Conservation (phyloP, 1,140 invertebrate species). For the Condylostylus longicornis region DNA sequence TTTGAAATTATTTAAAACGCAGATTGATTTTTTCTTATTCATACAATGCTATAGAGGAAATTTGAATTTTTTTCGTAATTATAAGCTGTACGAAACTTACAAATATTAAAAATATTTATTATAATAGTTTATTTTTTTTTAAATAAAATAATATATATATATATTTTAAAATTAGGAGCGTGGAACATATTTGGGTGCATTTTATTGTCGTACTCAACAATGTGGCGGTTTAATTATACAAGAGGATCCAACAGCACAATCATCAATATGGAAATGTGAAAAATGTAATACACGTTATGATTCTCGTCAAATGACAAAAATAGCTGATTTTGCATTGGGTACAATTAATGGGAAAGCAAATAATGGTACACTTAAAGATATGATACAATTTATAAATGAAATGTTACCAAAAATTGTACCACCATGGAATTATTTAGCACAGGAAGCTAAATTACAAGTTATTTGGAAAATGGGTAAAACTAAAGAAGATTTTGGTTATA, state of each 20-base stretch:
- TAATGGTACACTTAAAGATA: slow-evolving; percentile 21
- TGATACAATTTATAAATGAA: slow-evolving; percentile 26
- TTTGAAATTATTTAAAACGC: background rate
- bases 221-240: slow-evolving; percentile 26
- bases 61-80: too few relatives aligned
- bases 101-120: too few relatives aligned
- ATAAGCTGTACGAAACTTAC: too few relatives aligned
- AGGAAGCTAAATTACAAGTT: slow-evolving; percentile 26
- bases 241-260: slow-evolving; percentile 22
- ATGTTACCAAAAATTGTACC: slow-evolving; percentile 26
- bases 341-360: slow-evolving; percentile 27
- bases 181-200: slow-evolving; percentile 22
- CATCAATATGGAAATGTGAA: slow-evolving; percentile 28
- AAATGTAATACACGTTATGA: slow-evolving; percentile 27
- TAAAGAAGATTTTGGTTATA: slow-evolving; percentile 21
- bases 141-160: background rate
- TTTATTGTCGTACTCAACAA: slow-evolving; percentile 26
- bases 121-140: too few relatives aligned
- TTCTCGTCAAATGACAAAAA: slow-evolving; percentile 26
- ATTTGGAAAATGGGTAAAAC: slow-evolving; percentile 15
- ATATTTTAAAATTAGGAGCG: slow-evolving; percentile 16
- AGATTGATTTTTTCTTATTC: slow-evolving; percentile 1
- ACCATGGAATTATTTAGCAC: slow-evolving; percentile 21
- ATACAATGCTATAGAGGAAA: too few relatives aligned
- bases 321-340: slow-evolving; percentile 25